Conservation (phyloP, 2,797 vertebrate genomes). For the Enteromius anoplus region DNA sequence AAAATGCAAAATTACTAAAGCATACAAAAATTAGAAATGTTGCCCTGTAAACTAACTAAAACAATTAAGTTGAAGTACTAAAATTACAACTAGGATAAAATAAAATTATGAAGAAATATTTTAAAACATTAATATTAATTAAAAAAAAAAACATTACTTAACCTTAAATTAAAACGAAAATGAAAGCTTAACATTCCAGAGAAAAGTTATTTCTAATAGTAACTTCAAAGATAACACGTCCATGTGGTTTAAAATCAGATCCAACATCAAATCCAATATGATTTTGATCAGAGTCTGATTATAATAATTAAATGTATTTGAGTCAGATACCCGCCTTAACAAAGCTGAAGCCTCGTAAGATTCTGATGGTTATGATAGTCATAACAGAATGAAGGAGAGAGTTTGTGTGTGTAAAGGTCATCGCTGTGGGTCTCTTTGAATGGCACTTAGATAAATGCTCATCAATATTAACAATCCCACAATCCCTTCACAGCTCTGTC, state of each 20-base stretch:
- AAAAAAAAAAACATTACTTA: background rate
- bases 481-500: background rate
- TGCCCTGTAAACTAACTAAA: background rate
- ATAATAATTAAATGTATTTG: background rate
- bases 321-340: background rate
- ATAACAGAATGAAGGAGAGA: constrained; percentile 1
- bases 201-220: background rate
- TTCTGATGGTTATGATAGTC: background rate
- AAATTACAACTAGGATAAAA: background rate
- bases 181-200: background rate
- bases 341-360: background rate
- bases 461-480: constrained; percentile 36
- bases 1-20: background rate
- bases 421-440: background rate
- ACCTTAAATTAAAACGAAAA: background rate
- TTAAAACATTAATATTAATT: background rate
- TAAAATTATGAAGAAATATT: background rate
- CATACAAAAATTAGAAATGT: background rate
- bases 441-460: constrained; percentile 35
- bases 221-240: background rate
- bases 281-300: background rate
- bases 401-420: background rate
- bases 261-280: background rate
- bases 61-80: background rate
- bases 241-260: background rate